phyloP scores from a whole-genome alignment of 2,113 vertebrate species.

The Trogon melanurus region DNA sequence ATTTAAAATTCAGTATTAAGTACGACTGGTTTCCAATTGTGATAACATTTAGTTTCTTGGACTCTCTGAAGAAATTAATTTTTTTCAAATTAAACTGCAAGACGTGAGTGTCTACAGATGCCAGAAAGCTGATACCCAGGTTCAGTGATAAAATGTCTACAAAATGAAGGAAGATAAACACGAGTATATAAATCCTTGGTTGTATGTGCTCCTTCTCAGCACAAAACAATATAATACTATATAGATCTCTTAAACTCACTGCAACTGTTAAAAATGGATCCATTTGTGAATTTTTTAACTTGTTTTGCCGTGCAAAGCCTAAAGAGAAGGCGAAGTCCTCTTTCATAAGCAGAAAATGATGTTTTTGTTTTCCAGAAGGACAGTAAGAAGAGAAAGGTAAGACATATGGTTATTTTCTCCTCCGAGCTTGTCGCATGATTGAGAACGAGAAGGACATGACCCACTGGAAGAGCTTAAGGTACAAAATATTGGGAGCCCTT shows the following conservation, averaged over 20 bases:
- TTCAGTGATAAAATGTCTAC: neutral
- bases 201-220: neutral
- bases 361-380: neutral
- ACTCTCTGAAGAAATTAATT: constrained; percentile 42
- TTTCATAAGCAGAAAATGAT: neutral
- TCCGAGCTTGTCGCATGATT: neutral
- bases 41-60: neutral
- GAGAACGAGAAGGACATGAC: neutral
- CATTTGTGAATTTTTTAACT: neutral
- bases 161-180: neutral
- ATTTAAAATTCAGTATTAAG: constrained; percentile 52
- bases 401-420: neutral
- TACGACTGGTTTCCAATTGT: neutral
- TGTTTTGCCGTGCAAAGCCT: neutral
- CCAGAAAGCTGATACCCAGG: neutral
- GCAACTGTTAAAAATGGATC: neutral
- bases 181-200: neutral
- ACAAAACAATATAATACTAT: neutral
- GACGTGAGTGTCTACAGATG: neutral
- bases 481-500: neutral
- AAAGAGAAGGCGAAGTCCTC: neutral
- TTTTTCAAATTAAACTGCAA: constrained; percentile 13
- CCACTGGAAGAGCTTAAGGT: neutral
- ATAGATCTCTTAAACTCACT: neutral
- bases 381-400: neutral